A percentile compares a stretch with the other conserved stretches of the same genome.
phyloP scores from a whole-genome alignment of 1,140 invertebrate genomes.

The Diabrotica undecimpunctata region DNA sequence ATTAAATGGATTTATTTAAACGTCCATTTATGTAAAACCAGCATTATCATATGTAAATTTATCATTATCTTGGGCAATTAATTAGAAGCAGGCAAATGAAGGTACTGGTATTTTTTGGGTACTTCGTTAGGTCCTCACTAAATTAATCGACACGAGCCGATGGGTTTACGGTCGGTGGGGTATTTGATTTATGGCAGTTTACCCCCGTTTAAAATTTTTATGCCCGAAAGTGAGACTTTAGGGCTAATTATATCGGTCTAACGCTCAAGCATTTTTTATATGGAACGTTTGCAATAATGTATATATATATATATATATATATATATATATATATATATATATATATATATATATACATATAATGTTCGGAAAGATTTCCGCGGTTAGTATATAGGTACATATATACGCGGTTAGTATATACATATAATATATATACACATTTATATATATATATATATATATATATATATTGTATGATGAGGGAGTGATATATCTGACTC shows the following conservation, averaged over 20 bases:
- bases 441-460: too few relatives aligned
- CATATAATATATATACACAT: too few relatives aligned
- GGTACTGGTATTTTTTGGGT: neutral
- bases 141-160: neutral
- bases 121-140: neutral
- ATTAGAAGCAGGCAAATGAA: neutral
- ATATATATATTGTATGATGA: too few relatives aligned
- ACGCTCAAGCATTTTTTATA: neutral
- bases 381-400: too few relatives aligned
- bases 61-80: conserved; percentile 1
- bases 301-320: neutral
- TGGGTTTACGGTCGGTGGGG: neutral
- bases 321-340: too few relatives aligned
- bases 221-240: neutral
- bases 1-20: conserved; percentile 3
- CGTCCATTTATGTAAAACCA: neutral
- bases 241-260: neutral
- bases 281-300: neutral
- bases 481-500: too few relatives aligned
- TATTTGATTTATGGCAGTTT: neutral
- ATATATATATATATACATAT: too few relatives aligned
- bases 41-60: conserved; percentile 1
- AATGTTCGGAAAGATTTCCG: too few relatives aligned
- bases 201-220: neutral
- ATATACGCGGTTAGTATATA: neutral